Percentiles rank a stretch among this genome's conserved stretches.
Evolutionary conservation across 2,113 vertebrate genomes (phyloP).

Genomic region (Urocolius indicus): DNA sequence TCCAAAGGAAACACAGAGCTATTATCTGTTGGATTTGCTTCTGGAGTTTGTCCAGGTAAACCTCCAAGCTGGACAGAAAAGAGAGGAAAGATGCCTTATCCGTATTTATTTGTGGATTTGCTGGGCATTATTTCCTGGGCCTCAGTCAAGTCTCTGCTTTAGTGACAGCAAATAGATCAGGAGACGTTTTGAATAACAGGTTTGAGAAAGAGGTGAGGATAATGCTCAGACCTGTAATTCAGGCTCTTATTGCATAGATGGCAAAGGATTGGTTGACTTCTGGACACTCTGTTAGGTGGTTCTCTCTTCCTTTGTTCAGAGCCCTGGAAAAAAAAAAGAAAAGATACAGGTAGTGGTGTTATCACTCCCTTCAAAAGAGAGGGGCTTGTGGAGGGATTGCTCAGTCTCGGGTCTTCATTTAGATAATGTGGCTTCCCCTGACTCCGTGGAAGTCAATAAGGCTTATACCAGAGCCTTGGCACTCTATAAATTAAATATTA

Average conservation of each 20-base stretch:
- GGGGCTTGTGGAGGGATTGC: neutral
- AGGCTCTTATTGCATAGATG: neutral
- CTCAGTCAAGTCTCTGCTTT: neutral
- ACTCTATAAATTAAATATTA: constrained; percentile 57
- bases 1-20: neutral
- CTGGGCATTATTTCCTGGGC: neutral
- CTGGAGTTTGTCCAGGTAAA: neutral
- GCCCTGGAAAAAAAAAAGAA: too few relatives aligned
- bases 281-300: rapidly evolving
- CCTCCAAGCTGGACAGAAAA: neutral
- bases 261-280: neutral
- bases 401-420: constrained; percentile 9
- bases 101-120: neutral
- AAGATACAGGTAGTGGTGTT: neutral
- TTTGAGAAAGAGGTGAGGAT: neutral
- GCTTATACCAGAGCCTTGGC: neutral
- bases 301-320: constrained; percentile 15
- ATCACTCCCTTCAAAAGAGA: neutral
- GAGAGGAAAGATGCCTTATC: neutral
- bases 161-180: neutral
- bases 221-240: neutral
- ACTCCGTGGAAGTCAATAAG: neutral
- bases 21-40: neutral
- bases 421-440: neutral
- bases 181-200: neutral